Percentiles rank a stretch among this genome's conserved stretches.
Conservation (phyloP, 2,888 invertebrate species). For the Embidobia sp. region DNA sequence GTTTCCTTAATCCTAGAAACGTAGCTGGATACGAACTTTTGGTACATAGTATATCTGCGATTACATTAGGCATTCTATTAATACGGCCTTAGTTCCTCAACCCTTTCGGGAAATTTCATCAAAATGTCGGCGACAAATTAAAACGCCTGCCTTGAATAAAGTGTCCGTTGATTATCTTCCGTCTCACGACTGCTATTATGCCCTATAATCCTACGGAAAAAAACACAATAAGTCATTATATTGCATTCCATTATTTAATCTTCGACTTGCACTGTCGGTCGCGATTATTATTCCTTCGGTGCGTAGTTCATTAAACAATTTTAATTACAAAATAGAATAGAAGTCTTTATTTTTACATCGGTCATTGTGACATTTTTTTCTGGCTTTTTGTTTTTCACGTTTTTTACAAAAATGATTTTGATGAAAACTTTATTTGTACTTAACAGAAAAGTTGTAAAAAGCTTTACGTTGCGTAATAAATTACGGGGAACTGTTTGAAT, state of each 20-base stretch:
- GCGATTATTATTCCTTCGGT: background rate
- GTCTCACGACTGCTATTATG: background rate
- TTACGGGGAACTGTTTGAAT: too few species aligned
- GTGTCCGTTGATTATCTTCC: conserved; percentile 17
- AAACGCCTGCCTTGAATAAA: conserved; percentile 45
- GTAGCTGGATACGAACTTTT: too few species aligned
- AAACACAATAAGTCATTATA: conserved; percentile 19
- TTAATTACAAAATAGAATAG: too few species aligned
- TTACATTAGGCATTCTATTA: conserved; percentile 36
- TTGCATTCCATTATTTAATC: conserved; percentile 5
- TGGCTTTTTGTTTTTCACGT: too few species aligned
- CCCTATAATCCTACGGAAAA: conserved; percentile 27
- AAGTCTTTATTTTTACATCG: too few species aligned
- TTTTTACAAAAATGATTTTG: too few species aligned
- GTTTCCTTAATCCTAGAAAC: too few species aligned
- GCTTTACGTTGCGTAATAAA: too few species aligned
- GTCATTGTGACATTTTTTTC: too few species aligned
- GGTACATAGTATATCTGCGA: conserved; percentile 12
- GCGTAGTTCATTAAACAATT: background rate
- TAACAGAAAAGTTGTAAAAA: too few species aligned
- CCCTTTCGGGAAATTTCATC: conserved; percentile 54
- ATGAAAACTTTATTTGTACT: too few species aligned
- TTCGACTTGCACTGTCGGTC: background rate
- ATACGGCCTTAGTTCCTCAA: conserved; percentile 30
- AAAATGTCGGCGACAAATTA: conserved; percentile 59